Evolutionary conservation across 2,797 vertebrate genomes (phyloP), one percentile per base, ranked within the genome.

Genomic region (Vespertilio murinus): DNA sequence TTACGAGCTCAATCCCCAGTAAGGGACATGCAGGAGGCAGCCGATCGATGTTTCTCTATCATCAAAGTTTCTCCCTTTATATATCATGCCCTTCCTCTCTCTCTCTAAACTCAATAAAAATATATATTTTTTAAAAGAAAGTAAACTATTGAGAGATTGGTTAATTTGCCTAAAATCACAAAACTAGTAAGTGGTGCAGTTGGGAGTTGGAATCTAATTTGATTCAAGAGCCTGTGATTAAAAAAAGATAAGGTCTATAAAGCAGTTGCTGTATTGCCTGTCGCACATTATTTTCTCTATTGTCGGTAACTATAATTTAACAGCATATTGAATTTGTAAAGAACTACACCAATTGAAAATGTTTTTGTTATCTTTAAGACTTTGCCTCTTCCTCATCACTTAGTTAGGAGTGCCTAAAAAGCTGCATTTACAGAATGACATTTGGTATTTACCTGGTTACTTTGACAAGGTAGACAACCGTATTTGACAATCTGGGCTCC

Each of bases 261-360:
- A 79, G 1, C 33, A 90, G 49, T 79, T 91, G 4, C 16, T 23
- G 5, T 65, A 59, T 42, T 74, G 13, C 28, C 35, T 95, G 28
- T 30, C 7, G 74, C 20, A 70, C 10, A 42, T 47, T 82, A 84
- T 30, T 6, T 89, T 91, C 33, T 95, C 65, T 75, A 35, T 56
- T 54, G n/a, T 56, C 42, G 28, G 10, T 81, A 87, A 64, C 23
- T 70, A 64, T 59, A 78, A 33, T 25, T 87, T 91, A 91, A 52
- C 5, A 82, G 30, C 9, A 82, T 71, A 80, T 65, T 94, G 40
- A 87, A 77, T 94, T 95, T 94, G 23, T 94, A 69, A 92, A 91
- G 22, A 91, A n/a, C 23, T 67, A 40, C 18, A 69, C 18, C 65
- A 75, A 70, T 61, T 4, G 16, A 73, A 79, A 94, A 5, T 82